Base-by-base conservation (phyloP, 2,888 invertebrate genomes). In the Xylophagus ater region DNA sequence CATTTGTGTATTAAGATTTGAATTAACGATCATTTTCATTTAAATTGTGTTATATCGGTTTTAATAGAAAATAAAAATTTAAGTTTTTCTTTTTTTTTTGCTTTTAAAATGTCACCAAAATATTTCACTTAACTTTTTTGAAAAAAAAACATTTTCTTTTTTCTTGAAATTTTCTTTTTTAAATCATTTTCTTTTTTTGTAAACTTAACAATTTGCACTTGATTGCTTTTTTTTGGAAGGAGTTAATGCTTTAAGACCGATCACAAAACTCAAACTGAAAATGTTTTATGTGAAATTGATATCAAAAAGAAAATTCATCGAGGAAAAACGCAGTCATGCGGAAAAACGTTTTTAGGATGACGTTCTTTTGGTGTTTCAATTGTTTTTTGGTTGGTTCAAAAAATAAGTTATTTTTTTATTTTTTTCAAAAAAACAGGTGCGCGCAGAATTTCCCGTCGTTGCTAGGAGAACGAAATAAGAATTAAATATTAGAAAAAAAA, bases 261-360 rank as follows among this genome's bases (percentile, higher is more conserved):
- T 38, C 26, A 34, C 39, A 19, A 34, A 33, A 41, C 20, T 28
- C 10, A 30, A 34, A 44, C 44, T 44, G 25, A 44, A 38, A 25
- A 24, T 18, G 12, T 23, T 24, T 31, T 14, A 33, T 31, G 24
- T 19, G 3, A 20, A 26, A 38, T 31, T 38, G 38, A 32, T 38
- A 32, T 29, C n/a, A 28, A 28, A 29, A 39, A 32, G 46, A 21
- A 26, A 34, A 31, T 33, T 37, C 34, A 37, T 47, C 39, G 49
- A 53, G 51, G 47, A 48, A 49, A 44, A 55, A 55, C 54, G 57
- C 59, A 57, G 53, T 56, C 51, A 57, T 51, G 54, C 57, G 51
- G 49, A 53, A 51, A 49, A 43, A n/a, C n/a, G n/a, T n/a, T 30
- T 40, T 38, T 26, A 18, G 13, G n/a, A 26, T 10, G 35, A 26